A percentile compares a stretch with the other conserved stretches of the same genome.
Conservation (phyloP, 2,113 vertebrate genomes). For the Tupaia chinensis region DNA sequence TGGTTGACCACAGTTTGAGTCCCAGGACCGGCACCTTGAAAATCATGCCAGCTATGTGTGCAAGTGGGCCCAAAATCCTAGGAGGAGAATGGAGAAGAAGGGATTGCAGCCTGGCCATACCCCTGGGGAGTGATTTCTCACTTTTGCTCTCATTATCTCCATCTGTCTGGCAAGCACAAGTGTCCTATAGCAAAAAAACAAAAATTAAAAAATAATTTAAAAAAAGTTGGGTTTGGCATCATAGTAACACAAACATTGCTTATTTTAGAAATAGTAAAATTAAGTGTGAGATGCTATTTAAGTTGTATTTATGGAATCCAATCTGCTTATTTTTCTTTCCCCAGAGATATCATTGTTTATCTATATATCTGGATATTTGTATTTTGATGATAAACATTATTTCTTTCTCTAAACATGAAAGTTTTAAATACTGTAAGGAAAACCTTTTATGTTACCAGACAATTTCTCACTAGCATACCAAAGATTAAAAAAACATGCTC, state of each 20-base stretch:
- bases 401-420: neutral
- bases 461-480: neutral
- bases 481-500: neutral
- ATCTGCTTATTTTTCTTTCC: neutral
- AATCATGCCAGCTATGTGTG: too few species aligned
- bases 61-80: too few species aligned
- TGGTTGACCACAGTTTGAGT: too few species aligned
- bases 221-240: neutral
- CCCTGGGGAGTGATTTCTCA: too few species aligned
- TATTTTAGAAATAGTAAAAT: conserved; percentile 6
- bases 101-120: too few species aligned
- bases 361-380: neutral
- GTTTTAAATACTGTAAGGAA: too few species aligned
- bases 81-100: too few species aligned
- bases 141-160: too few species aligned
- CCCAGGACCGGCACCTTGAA: too few species aligned
- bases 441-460: neutral
- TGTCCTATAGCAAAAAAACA: too few species aligned
- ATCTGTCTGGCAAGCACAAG: too few species aligned
- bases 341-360: neutral
- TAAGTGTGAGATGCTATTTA: neutral
- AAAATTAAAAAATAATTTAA: too few species aligned
- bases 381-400: neutral
- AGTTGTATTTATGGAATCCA: neutral
- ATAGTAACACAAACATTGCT: neutral